phyloP scores from a whole-genome alignment of 1,140 invertebrate genomes.

The Aphelinus certus region DNA sequence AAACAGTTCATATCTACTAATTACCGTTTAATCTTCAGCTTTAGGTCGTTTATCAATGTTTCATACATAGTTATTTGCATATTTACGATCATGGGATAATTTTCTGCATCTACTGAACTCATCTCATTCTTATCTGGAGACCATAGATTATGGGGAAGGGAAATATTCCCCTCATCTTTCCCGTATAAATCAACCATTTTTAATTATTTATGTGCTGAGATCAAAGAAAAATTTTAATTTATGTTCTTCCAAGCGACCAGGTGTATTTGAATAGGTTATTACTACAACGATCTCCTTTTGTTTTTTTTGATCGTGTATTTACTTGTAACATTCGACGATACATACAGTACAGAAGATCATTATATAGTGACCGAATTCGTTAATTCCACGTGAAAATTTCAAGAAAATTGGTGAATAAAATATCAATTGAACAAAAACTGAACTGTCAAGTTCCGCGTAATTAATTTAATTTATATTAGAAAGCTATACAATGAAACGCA shows the following conservation, averaged over 20 bases:
- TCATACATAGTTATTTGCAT: slow-evolving; percentile 54
- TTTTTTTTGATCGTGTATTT: neutral
- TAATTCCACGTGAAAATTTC: too few species aligned
- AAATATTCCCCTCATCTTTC: slow-evolving; percentile 45
- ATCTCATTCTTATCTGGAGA: slow-evolving; percentile 35
- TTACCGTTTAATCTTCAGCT: slow-evolving; percentile 16
- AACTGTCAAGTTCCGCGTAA: too few species aligned
- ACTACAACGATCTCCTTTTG: slow-evolving; percentile 9
- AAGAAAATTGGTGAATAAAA: too few species aligned
- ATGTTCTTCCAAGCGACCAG: too few species aligned
- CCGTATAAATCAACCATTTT: slow-evolving; percentile 39
- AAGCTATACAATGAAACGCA: too few species aligned
- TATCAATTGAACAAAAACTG: too few species aligned
- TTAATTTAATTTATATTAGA: too few species aligned
- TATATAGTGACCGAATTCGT: too few species aligned
- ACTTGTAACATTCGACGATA: too few species aligned
- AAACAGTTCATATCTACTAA: neutral
- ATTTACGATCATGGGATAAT: slow-evolving; percentile 47
- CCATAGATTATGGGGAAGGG: slow-evolving; percentile 48
- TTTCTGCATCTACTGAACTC: slow-evolving; percentile 7
- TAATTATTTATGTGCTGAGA: neutral
- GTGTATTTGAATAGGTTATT: too few species aligned
- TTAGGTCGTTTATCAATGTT: slow-evolving; percentile 46
- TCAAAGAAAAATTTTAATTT: too few species aligned
- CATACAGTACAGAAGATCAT: too few species aligned